Base-by-base conservation (phyloP, 2,888 invertebrate species). In the Suillia variegata region DNA sequence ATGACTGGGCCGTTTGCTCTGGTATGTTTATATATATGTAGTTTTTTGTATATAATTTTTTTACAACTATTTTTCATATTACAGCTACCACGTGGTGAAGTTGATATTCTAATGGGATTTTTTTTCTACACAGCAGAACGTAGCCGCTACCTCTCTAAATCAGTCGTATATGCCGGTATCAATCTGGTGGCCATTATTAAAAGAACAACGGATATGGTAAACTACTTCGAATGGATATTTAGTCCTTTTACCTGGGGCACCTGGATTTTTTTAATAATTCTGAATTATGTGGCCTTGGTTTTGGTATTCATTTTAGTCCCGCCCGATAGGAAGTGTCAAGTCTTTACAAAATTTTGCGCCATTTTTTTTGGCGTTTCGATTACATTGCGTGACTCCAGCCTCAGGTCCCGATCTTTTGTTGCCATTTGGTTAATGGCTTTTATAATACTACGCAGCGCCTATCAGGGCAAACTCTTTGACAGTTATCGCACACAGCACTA, bases 1-100 rank as follows among this genome's bases (percentile, higher is more conserved):
- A 31, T 31, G 31, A 17, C 15, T n/a, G 66, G 15, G 31, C 73
- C 72, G 31, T 31, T 31, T 31, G 31, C 31, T 8, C 6, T 31
- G 31, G 31, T 31, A 31, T n/a, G n/a, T n/a, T n/a, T n/a, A n/a
- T n/a, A n/a, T n/a, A n/a, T n/a, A n/a, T n/a, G n/a, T n/a, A n/a
- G n/a, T n/a, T n/a, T n/a, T n/a, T n/a, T n/a, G n/a, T n/a, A n/a
- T n/a, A n/a, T n/a, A n/a, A n/a, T n/a, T n/a, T n/a, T n/a, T n/a
- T n/a, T 31, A 31, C 31, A 12, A 31, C 6, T 31, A 31, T 8
- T 31, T 31, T 31, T 31, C 12, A 31, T 31, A 31, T 12, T 31
- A 31, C 6, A 6, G 12, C 12, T 31, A 6, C 31, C 31, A 31
- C 6, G 31, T 31, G 31, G 31, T 8, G 31, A 31, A 31, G 31